Conservation (phyloP, 2,113 vertebrate species). For the Alexandromys fortis region DNA sequence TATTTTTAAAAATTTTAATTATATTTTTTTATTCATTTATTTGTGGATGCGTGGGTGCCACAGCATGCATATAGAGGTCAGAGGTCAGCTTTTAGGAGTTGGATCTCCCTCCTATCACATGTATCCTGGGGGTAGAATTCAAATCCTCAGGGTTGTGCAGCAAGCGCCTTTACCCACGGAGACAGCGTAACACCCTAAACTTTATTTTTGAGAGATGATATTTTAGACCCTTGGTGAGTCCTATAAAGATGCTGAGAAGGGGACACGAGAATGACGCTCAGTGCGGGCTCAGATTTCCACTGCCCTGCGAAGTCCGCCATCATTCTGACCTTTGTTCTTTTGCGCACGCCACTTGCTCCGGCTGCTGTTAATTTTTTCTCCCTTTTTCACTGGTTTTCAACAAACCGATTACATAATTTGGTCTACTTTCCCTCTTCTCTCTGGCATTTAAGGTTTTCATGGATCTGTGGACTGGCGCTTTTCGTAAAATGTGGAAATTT, state of each 20-base stretch:
- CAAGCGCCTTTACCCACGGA: no score
- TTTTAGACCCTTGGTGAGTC: neutral
- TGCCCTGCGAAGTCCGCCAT: fast-evolving
- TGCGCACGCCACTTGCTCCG: neutral
- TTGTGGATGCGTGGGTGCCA: neutral
- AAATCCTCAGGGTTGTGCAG: neutral
- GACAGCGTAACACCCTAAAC: neutral
- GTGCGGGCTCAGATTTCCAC: fast-evolving
- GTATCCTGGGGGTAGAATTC: no score
- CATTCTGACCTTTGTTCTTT: neutral
- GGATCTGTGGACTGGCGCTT: neutral
- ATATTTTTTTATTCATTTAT: neutral
- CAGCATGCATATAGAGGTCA: neutral
- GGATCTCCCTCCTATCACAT: neutral
- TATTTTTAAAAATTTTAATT: neutral
- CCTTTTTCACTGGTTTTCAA: neutral
- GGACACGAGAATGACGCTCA: neutral
- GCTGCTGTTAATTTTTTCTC: neutral
- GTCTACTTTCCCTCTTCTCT: neutral
- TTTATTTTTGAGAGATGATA: neutral
- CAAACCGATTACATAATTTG: neutral
- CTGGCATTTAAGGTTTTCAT: neutral
- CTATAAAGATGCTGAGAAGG: neutral
- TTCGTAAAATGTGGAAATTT: neutral
- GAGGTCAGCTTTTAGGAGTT: neutral